These are phyloP conservation scores for Teleogryllus occipitalis DNA, from an alignment of 1,140 invertebrate species.

Conservation along the genomic window DNA sequence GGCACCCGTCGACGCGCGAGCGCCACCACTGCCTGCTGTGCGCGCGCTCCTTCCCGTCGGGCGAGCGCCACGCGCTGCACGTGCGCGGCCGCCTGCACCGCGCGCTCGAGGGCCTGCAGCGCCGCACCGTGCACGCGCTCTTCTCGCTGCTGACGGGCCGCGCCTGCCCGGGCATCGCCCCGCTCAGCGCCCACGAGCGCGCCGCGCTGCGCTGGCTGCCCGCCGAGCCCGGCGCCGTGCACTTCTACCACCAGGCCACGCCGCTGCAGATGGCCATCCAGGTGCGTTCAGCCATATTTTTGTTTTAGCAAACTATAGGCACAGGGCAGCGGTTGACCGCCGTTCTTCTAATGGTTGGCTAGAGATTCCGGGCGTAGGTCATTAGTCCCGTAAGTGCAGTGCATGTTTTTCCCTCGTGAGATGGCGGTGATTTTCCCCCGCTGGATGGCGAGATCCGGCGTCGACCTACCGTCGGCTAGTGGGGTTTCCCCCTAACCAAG, in stretches of 20 bases:
- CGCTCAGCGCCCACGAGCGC: conserved; percentile 33
- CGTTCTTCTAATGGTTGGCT: no score
- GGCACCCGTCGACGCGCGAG: conserved; percentile 23
- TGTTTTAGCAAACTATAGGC: no score
- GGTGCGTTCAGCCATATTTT: conserved; percentile 30
- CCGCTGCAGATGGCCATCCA: conserved; percentile 41
- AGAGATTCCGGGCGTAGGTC: no score
- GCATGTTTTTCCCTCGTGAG: no score
- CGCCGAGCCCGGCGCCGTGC: conserved; percentile 28
- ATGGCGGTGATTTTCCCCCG: no score
- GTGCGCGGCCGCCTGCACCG: conserved; percentile 38
- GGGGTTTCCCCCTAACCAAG: no score
- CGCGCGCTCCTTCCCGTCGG: conserved; percentile 38
- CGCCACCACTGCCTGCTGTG: conserved; percentile 36
- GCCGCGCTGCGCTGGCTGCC: conserved; percentile 25
- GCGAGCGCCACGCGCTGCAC: conserved; percentile 35
- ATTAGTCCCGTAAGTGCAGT: no score
- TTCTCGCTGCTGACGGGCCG: conserved; percentile 41
- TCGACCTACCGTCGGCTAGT: no score
- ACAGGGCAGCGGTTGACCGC: no score
- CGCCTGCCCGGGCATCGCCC: conserved; percentile 36
- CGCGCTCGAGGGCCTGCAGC: conserved; percentile 38
- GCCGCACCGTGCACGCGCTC: conserved; percentile 39
- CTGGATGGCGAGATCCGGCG: no score
- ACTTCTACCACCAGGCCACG: conserved; percentile 34